A percentile compares a stretch with the other conserved stretches of the same genome.
phyloP scores from a whole-genome alignment of 2,797 vertebrate species.

The Chanos chanos region DNA sequence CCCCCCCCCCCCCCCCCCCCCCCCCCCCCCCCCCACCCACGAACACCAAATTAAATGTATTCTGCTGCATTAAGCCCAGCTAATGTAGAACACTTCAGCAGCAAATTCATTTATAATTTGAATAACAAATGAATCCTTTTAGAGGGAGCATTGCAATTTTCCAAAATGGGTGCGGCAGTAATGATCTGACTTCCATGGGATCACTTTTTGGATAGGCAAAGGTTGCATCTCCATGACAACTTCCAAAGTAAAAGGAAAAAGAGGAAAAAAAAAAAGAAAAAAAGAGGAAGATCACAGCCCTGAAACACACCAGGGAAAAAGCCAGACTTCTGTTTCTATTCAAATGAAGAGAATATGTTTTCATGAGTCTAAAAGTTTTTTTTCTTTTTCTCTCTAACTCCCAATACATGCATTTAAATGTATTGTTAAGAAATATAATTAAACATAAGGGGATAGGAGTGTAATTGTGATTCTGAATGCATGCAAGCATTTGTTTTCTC shows the following conservation, averaged over 20 bases:
- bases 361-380: not conserved
- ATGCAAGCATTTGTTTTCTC: no score
- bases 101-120: conserved; percentile 54
- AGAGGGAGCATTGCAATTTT: conserved; percentile 51
- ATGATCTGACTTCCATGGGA: conserved; percentile 50
- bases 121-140: conserved; percentile 66
- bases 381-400: not conserved
- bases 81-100: conserved; percentile 37
- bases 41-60: conserved; percentile 47
- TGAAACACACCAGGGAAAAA: not conserved
- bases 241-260: conserved; percentile 39
- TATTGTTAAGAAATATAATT: not conserved
- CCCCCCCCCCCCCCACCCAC: no score
- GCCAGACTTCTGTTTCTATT: not conserved
- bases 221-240: conserved; percentile 63
- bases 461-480: no score
- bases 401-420: not conserved
- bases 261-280: conserved; percentile 5
- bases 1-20: no score
- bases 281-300: conserved; percentile 15
- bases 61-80: conserved; percentile 41
- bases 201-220: conserved; percentile 51
- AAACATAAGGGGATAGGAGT: not conserved
- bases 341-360: not conserved
- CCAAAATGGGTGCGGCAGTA: conserved; percentile 46